Base-by-base conservation (phyloP, 2,113 vertebrate species). In the Solea solea region DNA sequence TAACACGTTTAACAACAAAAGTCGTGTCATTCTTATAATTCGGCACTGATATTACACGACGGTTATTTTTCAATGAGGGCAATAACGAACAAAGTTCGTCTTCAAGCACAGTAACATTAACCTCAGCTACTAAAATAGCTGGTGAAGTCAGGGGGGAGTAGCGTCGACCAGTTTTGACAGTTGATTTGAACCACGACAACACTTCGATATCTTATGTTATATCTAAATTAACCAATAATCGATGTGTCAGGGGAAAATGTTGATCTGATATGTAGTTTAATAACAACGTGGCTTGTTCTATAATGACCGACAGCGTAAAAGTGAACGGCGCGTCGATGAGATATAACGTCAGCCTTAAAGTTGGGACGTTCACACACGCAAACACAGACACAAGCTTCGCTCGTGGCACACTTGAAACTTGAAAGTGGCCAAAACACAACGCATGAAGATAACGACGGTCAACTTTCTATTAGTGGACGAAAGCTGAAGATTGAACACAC, bases 261-360 rank as follows among this genome's bases (percentile, higher is more conserved):
- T 21, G 5, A 34, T 34, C 34, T 34, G 34, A 34, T 34, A 34
- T 34, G 34, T 6, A 34, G 34, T 21, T 25, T 21, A 1, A 58
- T 4, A 12, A 0, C 9, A 58, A 62, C 50, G 2, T 12, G 11
- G 46, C 3, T 42, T 0, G 10, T 51, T 59, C 59, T 51, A 39
- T 14, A 52, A 28, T 60, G 44, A 3, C n/a, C 8, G 15, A 58
- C 60, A 12, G 28, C 10, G 42, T 13, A 44, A 42, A 58, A 75
- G 64, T 74, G 58, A 73, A 81, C 61, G 56, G 72, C 80, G 44
- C 50, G 69, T 80, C 67, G 54, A 57, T 64, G 54, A 67, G 62
- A 61, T 8, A 5, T 49, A 64, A 74, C 79, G 89, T 88, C 86
- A 88, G 80, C 76, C 45, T 85, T 72, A 73, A 86, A 87, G 78